Percentiles rank a stretch among this genome's conserved stretches.
phyloP scores from a whole-genome alignment of 2,888 invertebrate species.

The Hydroisotoma schaefferi region DNA sequence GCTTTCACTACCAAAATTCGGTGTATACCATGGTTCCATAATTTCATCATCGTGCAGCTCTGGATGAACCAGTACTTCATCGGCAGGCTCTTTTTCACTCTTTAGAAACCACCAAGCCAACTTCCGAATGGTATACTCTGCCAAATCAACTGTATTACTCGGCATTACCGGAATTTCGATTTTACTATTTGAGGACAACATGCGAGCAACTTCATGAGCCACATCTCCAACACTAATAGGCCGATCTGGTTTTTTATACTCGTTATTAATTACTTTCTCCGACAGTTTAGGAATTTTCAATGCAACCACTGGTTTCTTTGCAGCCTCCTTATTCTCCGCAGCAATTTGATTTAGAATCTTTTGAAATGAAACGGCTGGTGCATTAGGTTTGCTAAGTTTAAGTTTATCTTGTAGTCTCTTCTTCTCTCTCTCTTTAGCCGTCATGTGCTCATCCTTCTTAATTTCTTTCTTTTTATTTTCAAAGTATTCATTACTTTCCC shows the following conservation, averaged over 20 bases:
- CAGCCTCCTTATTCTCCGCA: conserved; percentile 24
- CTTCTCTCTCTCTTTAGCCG: conserved; percentile 21
- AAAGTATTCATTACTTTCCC: conserved; percentile 25
- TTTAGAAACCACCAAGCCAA: conserved; percentile 35
- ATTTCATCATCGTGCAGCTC: conserved; percentile 30
- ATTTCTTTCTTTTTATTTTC: conserved; percentile 1
- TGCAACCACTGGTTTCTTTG: conserved; percentile 20
- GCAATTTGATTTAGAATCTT: conserved; percentile 26
- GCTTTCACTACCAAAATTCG: conserved; percentile 16
- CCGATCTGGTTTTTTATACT: background rate
- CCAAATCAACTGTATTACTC: conserved; percentile 9
- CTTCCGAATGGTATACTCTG: conserved; percentile 30
- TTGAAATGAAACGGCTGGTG: conserved; percentile 24
- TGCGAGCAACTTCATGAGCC: conserved; percentile 20
- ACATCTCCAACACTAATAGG: conserved; percentile 19
- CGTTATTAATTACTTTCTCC: background rate
- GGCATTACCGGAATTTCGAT: conserved; percentile 26
- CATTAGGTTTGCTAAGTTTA: conserved; percentile 13
- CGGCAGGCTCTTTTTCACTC: conserved; percentile 24
- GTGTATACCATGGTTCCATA: conserved; percentile 8
- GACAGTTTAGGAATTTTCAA: conserved; percentile 30
- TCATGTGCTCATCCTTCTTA: conserved; percentile 10
- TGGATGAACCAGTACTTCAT: conserved; percentile 20
- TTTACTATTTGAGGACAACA: conserved; percentile 13
- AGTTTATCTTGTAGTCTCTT: conserved; percentile 7